These are phyloP conservation scores for Sebastes schlegelii DNA, from an alignment of 2,113 vertebrate species.

Conservation along the genomic window DNA sequence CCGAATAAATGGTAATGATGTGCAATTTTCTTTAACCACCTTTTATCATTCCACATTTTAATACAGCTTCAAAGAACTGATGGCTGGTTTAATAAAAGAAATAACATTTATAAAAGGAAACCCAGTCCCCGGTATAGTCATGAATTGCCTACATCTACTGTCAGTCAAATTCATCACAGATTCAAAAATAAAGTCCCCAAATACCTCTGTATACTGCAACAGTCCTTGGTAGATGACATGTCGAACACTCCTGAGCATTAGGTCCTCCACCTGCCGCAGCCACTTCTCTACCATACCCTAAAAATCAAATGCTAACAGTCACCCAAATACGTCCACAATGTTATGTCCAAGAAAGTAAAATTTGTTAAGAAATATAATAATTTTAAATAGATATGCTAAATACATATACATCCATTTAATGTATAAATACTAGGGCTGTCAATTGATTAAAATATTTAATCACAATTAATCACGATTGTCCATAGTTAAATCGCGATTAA, in stretches of 20 bases:
- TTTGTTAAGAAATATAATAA: background rate
- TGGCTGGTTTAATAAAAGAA: background rate
- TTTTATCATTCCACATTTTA: background rate
- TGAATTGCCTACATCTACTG: background rate
- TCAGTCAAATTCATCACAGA: background rate
- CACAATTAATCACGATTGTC: too few species aligned
- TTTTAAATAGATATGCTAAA: background rate
- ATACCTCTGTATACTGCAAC: conserved; percentile 87
- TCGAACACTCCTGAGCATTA: conserved; percentile 89
- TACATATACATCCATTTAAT: background rate
- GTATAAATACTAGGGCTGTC: too few species aligned
- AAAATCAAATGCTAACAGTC: conserved; percentile 1
- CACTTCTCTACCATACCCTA: conserved; percentile 97
- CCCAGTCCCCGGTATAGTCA: background rate
- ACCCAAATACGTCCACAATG: background rate
- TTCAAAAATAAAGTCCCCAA: background rate
- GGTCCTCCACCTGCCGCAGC: conserved; percentile 91
- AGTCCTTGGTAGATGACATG: conserved; percentile 87
- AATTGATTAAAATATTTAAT: too few species aligned
- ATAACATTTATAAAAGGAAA: background rate
- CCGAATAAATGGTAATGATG: background rate
- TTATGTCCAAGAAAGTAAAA: conserved; percentile 2
- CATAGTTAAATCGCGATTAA: too few species aligned
- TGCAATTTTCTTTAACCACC: background rate
- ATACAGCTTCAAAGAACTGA: background rate